Conservation (phyloP, 2,113 vertebrate species). For the Serilophus lunatus region DNA sequence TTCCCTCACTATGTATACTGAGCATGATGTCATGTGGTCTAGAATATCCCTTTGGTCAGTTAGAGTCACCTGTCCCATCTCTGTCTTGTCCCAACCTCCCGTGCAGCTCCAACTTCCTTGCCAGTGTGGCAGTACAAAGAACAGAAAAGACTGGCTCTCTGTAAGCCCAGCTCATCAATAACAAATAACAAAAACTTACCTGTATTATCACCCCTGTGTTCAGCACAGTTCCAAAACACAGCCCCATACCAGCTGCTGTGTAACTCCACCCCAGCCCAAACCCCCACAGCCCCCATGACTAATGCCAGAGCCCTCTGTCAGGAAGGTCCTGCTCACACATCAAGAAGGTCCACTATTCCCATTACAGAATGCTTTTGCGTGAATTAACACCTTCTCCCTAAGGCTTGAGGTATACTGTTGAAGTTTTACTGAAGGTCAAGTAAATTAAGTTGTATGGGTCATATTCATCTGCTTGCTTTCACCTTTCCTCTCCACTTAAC, state of each 20-base stretch:
- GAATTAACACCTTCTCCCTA: neutral
- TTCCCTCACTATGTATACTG: neutral
- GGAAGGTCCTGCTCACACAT: neutral
- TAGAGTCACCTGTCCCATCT: neutral
- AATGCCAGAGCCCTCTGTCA: neutral
- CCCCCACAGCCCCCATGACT: neutral
- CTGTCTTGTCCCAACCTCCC: neutral
- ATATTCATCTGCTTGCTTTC: neutral
- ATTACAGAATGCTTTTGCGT: accelerated
- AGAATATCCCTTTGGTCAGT: neutral
- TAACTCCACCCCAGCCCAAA: neutral
- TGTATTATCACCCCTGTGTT: neutral
- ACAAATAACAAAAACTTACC: neutral
- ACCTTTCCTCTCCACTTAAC: neutral
- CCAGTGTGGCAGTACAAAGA: accelerated
- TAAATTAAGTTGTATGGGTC: neutral
- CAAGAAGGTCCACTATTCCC: neutral
- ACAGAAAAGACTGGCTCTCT: neutral
- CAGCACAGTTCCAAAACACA: neutral
- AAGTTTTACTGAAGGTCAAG: neutral
- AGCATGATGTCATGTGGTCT: neutral
- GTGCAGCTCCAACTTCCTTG: neutral
- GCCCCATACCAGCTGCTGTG: neutral
- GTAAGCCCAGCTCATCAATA: neutral
- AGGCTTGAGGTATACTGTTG: neutral